phyloP scores from a whole-genome alignment of 2,888 invertebrate genomes.

The Meganola albula region DNA sequence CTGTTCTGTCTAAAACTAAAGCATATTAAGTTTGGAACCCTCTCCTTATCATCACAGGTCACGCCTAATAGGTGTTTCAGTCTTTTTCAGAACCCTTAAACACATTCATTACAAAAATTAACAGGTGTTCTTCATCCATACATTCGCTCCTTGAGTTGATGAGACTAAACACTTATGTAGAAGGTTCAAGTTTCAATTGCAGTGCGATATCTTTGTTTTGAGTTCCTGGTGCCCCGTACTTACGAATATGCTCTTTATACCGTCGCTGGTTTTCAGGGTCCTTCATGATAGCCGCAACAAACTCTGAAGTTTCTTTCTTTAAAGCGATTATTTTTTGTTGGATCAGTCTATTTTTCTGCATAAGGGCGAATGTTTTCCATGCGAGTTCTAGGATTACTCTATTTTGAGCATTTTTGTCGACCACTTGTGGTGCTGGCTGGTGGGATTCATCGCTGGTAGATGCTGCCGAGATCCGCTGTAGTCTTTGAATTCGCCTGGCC shows the following conservation, averaged over 20 bases:
- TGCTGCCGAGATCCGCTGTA: constrained; percentile 42
- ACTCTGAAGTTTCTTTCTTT: constrained; percentile 80
- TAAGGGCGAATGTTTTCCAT: constrained; percentile 79
- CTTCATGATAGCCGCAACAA: constrained; percentile 77
- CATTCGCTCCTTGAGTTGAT: too few relatives aligned
- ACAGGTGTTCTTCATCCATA: too few relatives aligned
- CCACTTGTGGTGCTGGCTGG: constrained; percentile 25
- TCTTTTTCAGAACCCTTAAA: too few relatives aligned
- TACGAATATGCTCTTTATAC: constrained; percentile 47
- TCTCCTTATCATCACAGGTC: too few relatives aligned
- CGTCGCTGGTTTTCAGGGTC: constrained; percentile 64
- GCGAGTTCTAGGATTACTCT: constrained; percentile 79
- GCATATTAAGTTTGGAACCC: too few relatives aligned
- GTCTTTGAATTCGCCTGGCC: constrained; percentile 53
- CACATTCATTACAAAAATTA: too few relatives aligned
- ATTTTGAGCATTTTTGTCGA: constrained; percentile 51
- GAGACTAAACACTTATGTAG: constrained; percentile 21
- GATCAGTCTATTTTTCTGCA: constrained; percentile 79
- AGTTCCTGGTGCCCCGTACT: constrained; percentile 33
- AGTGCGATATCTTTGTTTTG: constrained; percentile 30
- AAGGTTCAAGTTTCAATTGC: constrained; percentile 39
- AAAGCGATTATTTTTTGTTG: constrained; percentile 79
- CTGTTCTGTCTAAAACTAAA: too few relatives aligned
- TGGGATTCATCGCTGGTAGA: constrained; percentile 25
- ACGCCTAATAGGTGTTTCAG: too few relatives aligned